Evolutionary conservation across 1,140 invertebrate genomes (phyloP).

Genomic region (Drosophila lowei): DNA sequence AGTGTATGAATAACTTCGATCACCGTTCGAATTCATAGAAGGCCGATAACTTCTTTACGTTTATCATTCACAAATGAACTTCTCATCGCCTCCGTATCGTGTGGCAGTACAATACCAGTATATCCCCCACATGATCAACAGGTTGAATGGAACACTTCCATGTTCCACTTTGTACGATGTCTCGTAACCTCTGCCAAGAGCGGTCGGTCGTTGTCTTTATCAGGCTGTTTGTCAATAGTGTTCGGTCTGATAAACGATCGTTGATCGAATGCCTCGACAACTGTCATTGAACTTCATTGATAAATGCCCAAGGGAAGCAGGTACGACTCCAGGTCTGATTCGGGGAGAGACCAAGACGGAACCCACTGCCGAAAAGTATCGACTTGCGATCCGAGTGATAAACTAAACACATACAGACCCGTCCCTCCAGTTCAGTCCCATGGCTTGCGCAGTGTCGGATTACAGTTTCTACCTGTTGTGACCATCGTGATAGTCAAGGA

Average conservation of each 20-base stretch:
- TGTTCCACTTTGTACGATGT: constrained; percentile 16
- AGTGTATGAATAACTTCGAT: too few species aligned
- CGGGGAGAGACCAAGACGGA: background rate
- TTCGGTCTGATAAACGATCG: constrained; percentile 67
- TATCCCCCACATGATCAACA: constrained; percentile 26
- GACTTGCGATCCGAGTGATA: constrained; percentile 64
- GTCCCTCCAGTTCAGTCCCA: constrained; percentile 33
- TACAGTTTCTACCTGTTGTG: constrained; percentile 61
- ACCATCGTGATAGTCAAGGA: background rate
- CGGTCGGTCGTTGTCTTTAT: constrained; percentile 49
- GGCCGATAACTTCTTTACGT: background rate
- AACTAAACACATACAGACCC: constrained; percentile 66
- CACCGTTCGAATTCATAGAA: background rate
- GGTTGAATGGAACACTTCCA: constrained; percentile 31
- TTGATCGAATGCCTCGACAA: constrained; percentile 62
- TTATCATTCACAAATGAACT: constrained; percentile 8
- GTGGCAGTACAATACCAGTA: background rate
- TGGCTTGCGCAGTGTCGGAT: constrained; percentile 22
- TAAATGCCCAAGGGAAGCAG: constrained; percentile 47
- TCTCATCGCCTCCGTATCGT: background rate
- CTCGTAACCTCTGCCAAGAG: constrained; percentile 14
- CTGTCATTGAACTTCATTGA: constrained; percentile 81
- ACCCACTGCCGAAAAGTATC: constrained; percentile 44
- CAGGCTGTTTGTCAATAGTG: constrained; percentile 61
- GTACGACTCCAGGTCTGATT: too few species aligned